Conservation (phyloP, 2,113 vertebrate species). For the Craseonycteris thonglongyai region DNA sequence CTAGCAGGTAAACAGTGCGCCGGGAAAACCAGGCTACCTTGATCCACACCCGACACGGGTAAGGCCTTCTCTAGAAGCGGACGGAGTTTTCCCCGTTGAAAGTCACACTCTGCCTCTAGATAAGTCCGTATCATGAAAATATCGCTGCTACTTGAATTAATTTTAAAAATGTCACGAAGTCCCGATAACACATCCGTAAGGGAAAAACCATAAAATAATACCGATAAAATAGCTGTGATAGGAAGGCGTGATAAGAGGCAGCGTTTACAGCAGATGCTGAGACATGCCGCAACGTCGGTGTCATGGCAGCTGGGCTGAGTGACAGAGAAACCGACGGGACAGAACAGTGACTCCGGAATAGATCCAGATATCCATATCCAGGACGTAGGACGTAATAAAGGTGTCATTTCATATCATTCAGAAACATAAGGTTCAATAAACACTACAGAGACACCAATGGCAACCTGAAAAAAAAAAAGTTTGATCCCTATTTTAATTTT, state of each 20-base stretch:
- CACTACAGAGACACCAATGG: neutral
- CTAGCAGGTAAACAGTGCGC: fast-evolving
- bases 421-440: neutral
- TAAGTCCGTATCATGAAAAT: neutral
- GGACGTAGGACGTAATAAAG: neutral
- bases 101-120: neutral
- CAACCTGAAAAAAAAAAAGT: neutral
- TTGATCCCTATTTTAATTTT: neutral
- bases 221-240: neutral
- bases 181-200: neutral
- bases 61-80: too few species aligned
- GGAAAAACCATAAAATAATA: neutral
- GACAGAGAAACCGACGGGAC: neutral
- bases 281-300: fast-evolving
- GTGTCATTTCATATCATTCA: neutral
- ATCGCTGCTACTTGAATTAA: neutral
- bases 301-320: fast-evolving
- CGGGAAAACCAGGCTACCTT: fast-evolving
- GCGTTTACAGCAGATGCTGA: fast-evolving
- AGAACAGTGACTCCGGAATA: neutral
- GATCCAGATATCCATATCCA: neutral
- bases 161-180: neutral
- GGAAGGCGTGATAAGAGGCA: neutral
- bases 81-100: neutral
- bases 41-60: fast-evolving